A percentile compares a stretch with the other conserved stretches of the same genome.
Evolutionary conservation across 2,797 vertebrate species (phyloP).

Genomic region (Sitta carolinensis): DNA sequence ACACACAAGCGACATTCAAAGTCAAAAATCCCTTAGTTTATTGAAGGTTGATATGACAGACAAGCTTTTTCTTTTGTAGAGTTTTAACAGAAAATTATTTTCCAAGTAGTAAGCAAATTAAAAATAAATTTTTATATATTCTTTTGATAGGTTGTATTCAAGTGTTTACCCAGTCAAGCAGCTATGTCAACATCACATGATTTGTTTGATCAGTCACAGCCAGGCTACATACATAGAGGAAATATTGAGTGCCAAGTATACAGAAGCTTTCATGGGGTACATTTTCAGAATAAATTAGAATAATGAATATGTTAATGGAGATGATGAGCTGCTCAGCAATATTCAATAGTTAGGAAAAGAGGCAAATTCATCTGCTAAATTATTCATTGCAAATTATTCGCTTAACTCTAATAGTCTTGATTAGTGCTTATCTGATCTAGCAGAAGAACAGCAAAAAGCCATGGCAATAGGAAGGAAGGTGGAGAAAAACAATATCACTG

Average conservation of each 20-base stretch:
- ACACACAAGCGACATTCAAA: not conserved
- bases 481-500: not conserved
- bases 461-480: not conserved
- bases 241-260: not conserved
- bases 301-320: constrained; percentile 40
- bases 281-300: constrained; percentile 51
- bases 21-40: not conserved
- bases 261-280: not conserved
- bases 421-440: constrained; percentile 1
- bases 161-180: not conserved
- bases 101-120: not conserved
- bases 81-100: not conserved
- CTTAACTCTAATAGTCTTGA: constrained; percentile 18
- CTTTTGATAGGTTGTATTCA: not conserved
- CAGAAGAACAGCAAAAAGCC: not conserved
- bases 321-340: not conserved
- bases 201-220: not conserved
- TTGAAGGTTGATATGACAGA: not conserved
- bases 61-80: not conserved
- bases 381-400: constrained; percentile 41
- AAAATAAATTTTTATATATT: not conserved
- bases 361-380: constrained; percentile 14
- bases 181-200: not conserved
- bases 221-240: not conserved
- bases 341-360: constrained; percentile 15